Base-by-base conservation (phyloP, 2,888 invertebrate species). In the Euphydryas editha region DNA sequence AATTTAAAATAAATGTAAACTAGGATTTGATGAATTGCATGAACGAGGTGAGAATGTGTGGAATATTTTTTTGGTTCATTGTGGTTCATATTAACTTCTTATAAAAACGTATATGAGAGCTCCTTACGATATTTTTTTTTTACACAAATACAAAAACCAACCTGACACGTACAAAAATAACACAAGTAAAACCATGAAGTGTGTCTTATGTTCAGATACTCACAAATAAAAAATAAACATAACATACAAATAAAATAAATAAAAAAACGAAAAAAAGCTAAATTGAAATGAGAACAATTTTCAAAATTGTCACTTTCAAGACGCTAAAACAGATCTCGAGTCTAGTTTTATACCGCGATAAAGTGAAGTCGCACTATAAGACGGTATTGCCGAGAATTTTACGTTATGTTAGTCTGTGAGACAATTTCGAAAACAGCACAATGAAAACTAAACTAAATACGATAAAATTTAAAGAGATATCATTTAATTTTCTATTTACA, bases 401-500 rank as follows among this genome's bases (percentile, higher is more conserved):
- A 30, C 30, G 30, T 30, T 30, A 30, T 51, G 21, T 21, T 15
- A 51, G 21, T 24, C 13, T 21, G 24, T 8, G 49, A 51, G 49
- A 51, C 49, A 51, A 51, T 51, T 51, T 24, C 21, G 15, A 51
- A 51, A 51, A 51, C 49, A 51, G 49, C 49, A 24, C 49, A 21
- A 51, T 51, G 21, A 44, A 44, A 44, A 21, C 15, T 51, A 51
- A 51, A 21, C 21, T 13, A 24, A 15, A 24, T 15, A 10, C 57
- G 39, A 54, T 64, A 64, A 64, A 64, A 64, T 64, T 64, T 64
- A 42, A 64, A 51, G 49, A 51, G 63, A 58, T 15, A 51, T 42
- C 58, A 64, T 64, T 64, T 58, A 51, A 64, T 64, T 58, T 64
- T 51, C 63, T 51, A 59, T 64, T 64, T 64, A 64, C 58, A 64